Conservation (phyloP, 2,888 invertebrate species). For the Neoascia interrupta region DNA sequence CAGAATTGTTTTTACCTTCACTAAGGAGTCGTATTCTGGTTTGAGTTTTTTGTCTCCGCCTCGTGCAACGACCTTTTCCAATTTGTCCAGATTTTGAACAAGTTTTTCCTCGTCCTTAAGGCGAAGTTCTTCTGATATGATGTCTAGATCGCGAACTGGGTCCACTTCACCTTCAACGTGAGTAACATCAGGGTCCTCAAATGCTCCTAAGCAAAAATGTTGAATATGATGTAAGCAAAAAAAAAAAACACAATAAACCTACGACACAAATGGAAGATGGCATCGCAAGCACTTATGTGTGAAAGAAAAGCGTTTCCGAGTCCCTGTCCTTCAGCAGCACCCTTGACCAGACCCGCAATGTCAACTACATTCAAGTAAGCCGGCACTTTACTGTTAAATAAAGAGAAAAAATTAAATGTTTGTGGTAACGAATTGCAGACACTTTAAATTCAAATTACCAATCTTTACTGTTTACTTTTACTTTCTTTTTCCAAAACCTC, state of each 20-base stretch:
- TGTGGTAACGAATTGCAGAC: too few species aligned
- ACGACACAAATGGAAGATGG: constrained; percentile 98
- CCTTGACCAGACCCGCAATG: constrained; percentile 98
- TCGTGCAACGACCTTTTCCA: constrained; percentile 90
- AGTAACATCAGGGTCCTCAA: constrained; percentile 98
- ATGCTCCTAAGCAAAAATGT: constrained; percentile 85
- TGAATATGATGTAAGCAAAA: constrained; percentile 3
- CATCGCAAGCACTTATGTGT: constrained; percentile 99
- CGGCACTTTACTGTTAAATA: constrained; percentile 91
- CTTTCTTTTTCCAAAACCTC: too few species aligned
- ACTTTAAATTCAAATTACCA: background rate
- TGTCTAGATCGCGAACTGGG: constrained; percentile 97
- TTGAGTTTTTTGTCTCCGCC: constrained; percentile 97
- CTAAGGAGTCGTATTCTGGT: constrained; percentile 94
- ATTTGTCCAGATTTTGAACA: constrained; percentile 89
- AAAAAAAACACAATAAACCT: too few species aligned
- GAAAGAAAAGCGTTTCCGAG: constrained; percentile 99
- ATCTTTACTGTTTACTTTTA: too few species aligned
- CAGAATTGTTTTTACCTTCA: constrained; percentile 90
- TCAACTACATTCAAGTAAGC: constrained; percentile 98
- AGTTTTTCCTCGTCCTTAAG: constrained; percentile 96
- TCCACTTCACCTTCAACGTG: constrained; percentile 99
- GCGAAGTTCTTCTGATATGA: constrained; percentile 96
- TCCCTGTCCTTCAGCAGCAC: constrained; percentile 97
- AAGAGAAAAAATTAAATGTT: background rate